A percentile compares a stretch with the other conserved stretches of the same genome.
phyloP scores from a whole-genome alignment of 1,140 invertebrate genomes.

The Calycopis cecrops region DNA sequence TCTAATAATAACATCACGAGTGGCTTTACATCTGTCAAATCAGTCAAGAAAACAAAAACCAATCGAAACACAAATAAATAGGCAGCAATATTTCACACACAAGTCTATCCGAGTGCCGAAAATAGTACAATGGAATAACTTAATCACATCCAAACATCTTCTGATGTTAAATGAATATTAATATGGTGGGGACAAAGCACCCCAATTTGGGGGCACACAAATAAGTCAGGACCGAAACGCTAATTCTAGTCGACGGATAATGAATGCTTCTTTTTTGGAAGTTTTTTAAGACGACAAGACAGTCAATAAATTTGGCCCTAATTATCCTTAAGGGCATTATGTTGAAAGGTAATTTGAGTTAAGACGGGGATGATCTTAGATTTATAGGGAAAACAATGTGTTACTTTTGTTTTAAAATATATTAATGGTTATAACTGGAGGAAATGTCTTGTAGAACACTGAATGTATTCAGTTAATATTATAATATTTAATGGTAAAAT shows the following conservation, averaged over 20 bases:
- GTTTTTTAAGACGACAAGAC: constrained; percentile 38
- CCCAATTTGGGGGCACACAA: constrained; percentile 40
- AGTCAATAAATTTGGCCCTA: constrained; percentile 58
- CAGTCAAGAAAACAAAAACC: constrained; percentile 30
- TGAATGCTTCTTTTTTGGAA: constrained; percentile 44
- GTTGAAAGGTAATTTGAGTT: constrained; percentile 64
- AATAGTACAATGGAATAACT: constrained; percentile 47
- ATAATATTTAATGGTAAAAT: too few species aligned
- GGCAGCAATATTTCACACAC: constrained; percentile 46
- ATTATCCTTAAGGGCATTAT: constrained; percentile 56
- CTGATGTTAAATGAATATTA: constrained; percentile 54
- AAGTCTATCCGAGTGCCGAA: constrained; percentile 32
- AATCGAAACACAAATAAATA: constrained; percentile 36
- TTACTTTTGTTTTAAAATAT: constrained; percentile 1
- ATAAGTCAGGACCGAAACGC: constrained; percentile 48
- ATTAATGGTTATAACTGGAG: constrained; percentile 12
- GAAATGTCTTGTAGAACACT: not conserved
- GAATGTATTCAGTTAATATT: not conserved
- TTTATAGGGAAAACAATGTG: constrained; percentile 49
- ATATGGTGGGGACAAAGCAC: constrained; percentile 51
- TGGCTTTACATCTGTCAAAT: constrained; percentile 26
- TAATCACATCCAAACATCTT: constrained; percentile 52
- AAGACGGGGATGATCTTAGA: constrained; percentile 38
- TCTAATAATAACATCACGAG: not conserved
- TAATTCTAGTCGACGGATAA: constrained; percentile 41